These are phyloP conservation scores for Lysiphlebus fabarum DNA, from an alignment of 1,140 invertebrate genomes.

Conservation along the genomic window DNA sequence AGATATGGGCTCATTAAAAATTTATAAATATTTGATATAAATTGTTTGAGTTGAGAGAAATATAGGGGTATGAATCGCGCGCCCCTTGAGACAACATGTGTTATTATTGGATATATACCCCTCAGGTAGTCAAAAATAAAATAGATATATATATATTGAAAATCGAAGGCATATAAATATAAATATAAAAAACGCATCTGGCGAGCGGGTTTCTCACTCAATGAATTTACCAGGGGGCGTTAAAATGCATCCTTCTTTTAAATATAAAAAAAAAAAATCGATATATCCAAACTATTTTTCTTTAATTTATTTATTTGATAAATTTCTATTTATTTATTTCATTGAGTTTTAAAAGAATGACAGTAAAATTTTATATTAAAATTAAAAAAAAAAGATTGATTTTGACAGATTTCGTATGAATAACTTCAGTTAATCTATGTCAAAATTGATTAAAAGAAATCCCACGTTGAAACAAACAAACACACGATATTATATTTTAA, in stretches of 20 bases:
- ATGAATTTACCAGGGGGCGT: slow-evolving; percentile 26
- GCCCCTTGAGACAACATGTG: slow-evolving; percentile 42
- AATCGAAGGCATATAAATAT: slow-evolving; percentile 32
- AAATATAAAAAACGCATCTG: slow-evolving; percentile 47
- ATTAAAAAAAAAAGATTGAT: too few relatives aligned
- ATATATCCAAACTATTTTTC: slow-evolving; percentile 26
- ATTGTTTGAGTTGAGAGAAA: slow-evolving; percentile 7
- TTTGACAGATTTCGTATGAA: too few relatives aligned
- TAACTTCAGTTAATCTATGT: too few relatives aligned
- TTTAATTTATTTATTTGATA: slow-evolving; percentile 5
- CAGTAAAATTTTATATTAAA: background rate
- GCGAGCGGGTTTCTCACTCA: slow-evolving; percentile 36
- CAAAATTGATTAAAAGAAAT: slow-evolving; percentile 4
- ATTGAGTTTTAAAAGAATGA: background rate
- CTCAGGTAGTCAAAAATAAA: slow-evolving; percentile 48
- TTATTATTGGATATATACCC: slow-evolving; percentile 44
- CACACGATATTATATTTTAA: background rate
- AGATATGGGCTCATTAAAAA: background rate
- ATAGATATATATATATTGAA: slow-evolving; percentile 27
- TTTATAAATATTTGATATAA: background rate
- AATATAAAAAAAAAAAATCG: slow-evolving; percentile 31
- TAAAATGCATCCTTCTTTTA: slow-evolving; percentile 24
- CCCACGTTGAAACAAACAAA: too few relatives aligned
- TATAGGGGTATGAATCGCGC: slow-evolving; percentile 4
- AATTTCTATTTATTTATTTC: too few relatives aligned